A percentile compares a stretch with the other conserved stretches of the same genome.
phyloP scores from a whole-genome alignment of 2,113 vertebrate species.

The Platysteira castanea region DNA sequence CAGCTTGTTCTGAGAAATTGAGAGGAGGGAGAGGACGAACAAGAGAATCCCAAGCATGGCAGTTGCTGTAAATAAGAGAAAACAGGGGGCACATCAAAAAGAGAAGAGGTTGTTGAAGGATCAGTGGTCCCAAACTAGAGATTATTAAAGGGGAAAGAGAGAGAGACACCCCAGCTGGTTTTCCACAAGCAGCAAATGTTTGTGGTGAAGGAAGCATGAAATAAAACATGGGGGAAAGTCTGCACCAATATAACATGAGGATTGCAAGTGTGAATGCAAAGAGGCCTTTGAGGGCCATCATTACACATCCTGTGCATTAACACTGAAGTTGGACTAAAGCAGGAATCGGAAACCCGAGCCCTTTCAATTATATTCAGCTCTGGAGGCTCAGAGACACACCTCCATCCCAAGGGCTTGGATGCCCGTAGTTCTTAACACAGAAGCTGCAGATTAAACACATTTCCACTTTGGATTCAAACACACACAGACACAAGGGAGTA shows the following conservation, averaged over 20 bases:
- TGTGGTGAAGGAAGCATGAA: background rate
- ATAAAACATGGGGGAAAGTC: conserved; percentile 6
- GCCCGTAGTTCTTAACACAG: background rate
- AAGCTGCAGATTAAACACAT: background rate
- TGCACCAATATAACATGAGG: background rate
- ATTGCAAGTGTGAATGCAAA: conserved; percentile 7
- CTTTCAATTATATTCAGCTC: background rate
- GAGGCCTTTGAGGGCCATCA: background rate
- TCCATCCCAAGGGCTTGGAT: background rate
- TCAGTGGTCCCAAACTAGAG: background rate
- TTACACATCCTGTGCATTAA: background rate
- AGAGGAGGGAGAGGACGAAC: conserved; percentile 28
- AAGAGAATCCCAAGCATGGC: conserved; percentile 39
- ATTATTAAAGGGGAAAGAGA: background rate
- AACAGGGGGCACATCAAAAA: conserved; percentile 48
- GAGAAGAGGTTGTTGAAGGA: conserved; percentile 23
- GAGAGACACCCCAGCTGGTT: background rate
- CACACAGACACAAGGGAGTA: background rate
- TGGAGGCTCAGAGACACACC: background rate
- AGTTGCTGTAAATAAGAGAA: conserved; percentile 51
- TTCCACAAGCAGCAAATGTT: background rate
- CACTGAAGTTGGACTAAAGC: background rate
- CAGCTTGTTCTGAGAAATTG: conserved; percentile 53
- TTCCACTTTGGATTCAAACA: background rate
- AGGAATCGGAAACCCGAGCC: background rate